Evolutionary conservation across 2,888 invertebrate genomes (phyloP), one percentile per base, ranked within the genome.

Genomic region (Steinernema carpocapsae): DNA sequence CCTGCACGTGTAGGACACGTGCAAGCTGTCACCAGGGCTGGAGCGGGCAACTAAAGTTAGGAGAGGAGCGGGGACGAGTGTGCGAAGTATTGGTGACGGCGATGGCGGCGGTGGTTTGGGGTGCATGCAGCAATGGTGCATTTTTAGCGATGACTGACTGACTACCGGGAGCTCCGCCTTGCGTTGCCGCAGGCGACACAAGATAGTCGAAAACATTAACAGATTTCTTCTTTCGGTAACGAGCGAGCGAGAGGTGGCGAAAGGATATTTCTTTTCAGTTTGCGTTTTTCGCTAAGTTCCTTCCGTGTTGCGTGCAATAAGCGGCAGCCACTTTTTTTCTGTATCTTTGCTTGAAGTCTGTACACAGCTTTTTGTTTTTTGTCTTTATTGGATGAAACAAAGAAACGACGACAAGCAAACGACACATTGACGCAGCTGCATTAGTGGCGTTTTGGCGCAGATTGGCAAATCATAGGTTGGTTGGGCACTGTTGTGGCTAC

Each of bases 151-250:
- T 64, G 24, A 12, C 26, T 56, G 22, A 22, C 56, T 29, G 26
- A 26, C 29, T 26, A 64, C 26, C 14, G 32, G 29, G 64, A 29
- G 64, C 64, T 3, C 64, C 64, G 32, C 64, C 64, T 64, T 64
- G 32, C 32, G 32, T 64, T 64, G 64, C 64, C 64, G 64, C 64
- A 64, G 64, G 64, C 64, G 64, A 64, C 64, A 32, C 64, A 32
- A 64, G 64, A 64, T 64, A 37, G 64, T 64, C 64, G 64, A 32
- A 64, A 64, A 64, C 64, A 64, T 29, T 64, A 29, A 32, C 64
- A 26, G 29, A 64, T 3, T 52, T 52, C 12, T 64, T 37, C 64
- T 64, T 64, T 64, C 64, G 64, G 64, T 64, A 64, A 64, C 64
- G 32, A 56, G 14, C 22, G 26, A 26, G 56, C 56, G 56, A 22